Conservation (phyloP, 2,113 vertebrate species). For the Bos indicus region DNA sequence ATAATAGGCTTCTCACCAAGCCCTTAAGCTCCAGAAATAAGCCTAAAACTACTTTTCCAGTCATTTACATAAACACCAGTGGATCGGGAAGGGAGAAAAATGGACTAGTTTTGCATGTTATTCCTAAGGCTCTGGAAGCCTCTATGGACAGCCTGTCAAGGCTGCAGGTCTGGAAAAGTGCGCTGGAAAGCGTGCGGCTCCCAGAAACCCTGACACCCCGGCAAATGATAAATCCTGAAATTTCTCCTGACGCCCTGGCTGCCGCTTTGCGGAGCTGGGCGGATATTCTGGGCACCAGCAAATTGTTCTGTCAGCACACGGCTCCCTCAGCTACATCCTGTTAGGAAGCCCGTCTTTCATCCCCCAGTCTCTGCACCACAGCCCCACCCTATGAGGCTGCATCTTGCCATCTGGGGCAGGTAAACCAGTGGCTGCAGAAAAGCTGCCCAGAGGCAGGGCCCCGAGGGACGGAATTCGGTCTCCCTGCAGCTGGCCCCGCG, state of each 20-base stretch:
- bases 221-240: conserved; percentile 67
- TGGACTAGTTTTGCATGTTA: conserved; percentile 61
- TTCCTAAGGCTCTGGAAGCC: conserved; percentile 58
- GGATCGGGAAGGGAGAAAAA: conserved; percentile 64
- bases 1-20: conserved; percentile 81
- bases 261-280: not conserved
- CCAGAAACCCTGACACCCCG: not conserved
- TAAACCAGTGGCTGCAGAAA: not conserved
- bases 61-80: conserved; percentile 83
- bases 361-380: not conserved
- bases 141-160: conserved; percentile 27
- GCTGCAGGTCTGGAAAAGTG: conserved; percentile 36
- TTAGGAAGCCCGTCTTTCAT: conserved; percentile 61
- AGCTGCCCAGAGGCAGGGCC: not conserved
- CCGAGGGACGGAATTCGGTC: rapidly evolving
- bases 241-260: not conserved
- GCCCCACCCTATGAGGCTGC: not conserved
- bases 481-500: not conserved
- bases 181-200: not conserved
- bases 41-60: conserved; percentile 79
- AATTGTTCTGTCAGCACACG: conserved; percentile 60
- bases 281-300: conserved; percentile 23
- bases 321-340: not conserved
- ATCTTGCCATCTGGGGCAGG: conserved; percentile 34
- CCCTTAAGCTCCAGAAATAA: conserved; percentile 84